Evolutionary conservation across 1,140 invertebrate species (phyloP), one percentile per base, ranked within the genome.

Genomic region (Drosophila nasuta): DNA sequence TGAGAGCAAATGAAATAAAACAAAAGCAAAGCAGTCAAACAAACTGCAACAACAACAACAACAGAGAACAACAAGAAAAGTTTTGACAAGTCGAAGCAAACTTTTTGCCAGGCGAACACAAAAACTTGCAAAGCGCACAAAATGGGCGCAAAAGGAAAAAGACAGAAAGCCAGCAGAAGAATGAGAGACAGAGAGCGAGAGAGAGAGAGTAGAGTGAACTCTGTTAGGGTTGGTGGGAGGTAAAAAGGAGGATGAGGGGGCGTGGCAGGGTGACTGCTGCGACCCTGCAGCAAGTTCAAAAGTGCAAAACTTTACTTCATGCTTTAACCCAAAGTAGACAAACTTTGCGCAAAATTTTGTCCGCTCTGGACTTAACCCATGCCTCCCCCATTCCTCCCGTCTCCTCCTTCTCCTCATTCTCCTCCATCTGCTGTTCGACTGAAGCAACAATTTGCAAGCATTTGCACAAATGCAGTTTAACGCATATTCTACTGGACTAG

Each of bases 1-100:
- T 70, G 72, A 77, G 68, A 80, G 76, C 80, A 79, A 80, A 80
- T 80, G 63, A 82, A 82, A 87, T 82, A 81, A 77, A 87, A 83
- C 63, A 87, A 88, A 79, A 66, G 69, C 17, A 68, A 74, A 67
- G 51, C 58, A 67, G 49, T 38, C 51, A 25, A 67, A 56, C 56
- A 57, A 66, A 67, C 62, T 62, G 63, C 56, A 59, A 11, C 49
- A 76, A 52, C 15, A 51, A 70, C 60, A 75, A 70, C 57, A 51
- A 65, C 73, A 49, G 60, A 60, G 56, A 82, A 75, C 70, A 66
- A 74, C 74, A 75, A 68, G 71, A 70, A 82, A 82, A 87, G 79
- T 82, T 71, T 87, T 88, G 83, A 88, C 80, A 88, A 87, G 77
- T 87, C 77, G 56, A 71, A 57, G 85, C 70, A 87, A 88, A 87